Evolutionary conservation across 2,888 invertebrate genomes (phyloP).

Genomic region (Acheta domesticus): DNA sequence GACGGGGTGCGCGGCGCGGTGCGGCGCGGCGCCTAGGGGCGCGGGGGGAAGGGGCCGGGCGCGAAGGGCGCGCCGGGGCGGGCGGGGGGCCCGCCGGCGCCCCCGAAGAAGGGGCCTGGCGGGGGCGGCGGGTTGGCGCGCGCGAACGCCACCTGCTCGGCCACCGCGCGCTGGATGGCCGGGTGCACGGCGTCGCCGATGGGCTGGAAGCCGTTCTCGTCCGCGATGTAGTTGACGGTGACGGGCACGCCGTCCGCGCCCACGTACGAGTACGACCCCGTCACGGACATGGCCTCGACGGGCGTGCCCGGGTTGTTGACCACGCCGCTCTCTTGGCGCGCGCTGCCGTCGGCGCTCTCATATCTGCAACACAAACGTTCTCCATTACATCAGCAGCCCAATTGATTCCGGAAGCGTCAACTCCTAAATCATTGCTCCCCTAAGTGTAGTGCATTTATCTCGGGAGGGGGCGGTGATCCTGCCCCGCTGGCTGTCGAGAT

Average conservation of each 20-base stretch:
- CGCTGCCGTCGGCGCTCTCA: slow-evolving; percentile 43
- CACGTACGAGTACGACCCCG: slow-evolving; percentile 35
- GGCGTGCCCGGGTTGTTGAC: slow-evolving; percentile 40
- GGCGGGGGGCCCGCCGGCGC: background rate
- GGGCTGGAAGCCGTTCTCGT: slow-evolving; percentile 38
- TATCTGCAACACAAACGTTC: slow-evolving; percentile 39
- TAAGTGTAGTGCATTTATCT: no score
- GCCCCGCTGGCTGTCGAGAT: no score
- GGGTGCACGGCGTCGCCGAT: slow-evolving; percentile 34
- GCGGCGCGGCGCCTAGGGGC: background rate
- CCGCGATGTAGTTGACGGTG: slow-evolving; percentile 37
- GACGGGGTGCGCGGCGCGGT: no score
- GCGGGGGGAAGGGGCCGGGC: background rate
- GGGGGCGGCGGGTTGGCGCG: slow-evolving; percentile 23
- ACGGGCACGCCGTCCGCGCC: slow-evolving; percentile 34
- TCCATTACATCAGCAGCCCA: no score
- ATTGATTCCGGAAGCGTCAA: no score
- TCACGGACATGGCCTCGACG: slow-evolving; percentile 38
- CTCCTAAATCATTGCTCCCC: no score
- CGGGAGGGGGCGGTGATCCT: no score
- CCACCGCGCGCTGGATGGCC: slow-evolving; percentile 32
- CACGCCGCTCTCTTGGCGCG: slow-evolving; percentile 40
- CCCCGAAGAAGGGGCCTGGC: background rate
- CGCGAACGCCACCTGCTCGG: slow-evolving; percentile 35
- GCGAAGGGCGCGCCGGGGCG: background rate